Percentiles rank a stretch among this genome's conserved stretches.
These are phyloP conservation scores for Napeogenes inachia DNA, from an alignment of 2,888 invertebrate species.

Conservation along the genomic window DNA sequence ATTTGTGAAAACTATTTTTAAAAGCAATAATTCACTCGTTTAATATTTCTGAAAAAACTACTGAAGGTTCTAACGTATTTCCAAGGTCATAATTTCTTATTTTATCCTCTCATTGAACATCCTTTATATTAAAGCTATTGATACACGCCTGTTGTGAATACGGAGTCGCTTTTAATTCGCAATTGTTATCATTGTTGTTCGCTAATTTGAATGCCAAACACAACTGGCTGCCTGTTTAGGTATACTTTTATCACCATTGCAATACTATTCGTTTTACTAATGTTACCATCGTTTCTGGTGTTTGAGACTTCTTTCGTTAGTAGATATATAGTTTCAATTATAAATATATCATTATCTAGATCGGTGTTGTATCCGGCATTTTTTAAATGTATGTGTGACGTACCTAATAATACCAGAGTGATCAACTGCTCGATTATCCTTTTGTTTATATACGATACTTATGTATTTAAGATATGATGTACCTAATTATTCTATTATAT, in stretches of 20 bases:
- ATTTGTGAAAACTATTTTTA: no score
- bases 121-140: constrained; percentile 29
- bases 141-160: constrained; percentile 28
- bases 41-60: no score
- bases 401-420: no score
- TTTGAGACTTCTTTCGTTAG: neutral
- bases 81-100: neutral
- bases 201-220: constrained; percentile 51
- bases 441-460: no score
- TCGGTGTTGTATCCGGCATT: no score
- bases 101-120: neutral
- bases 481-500: no score
- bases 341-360: neutral
- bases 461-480: no score
- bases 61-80: no score
- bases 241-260: constrained; percentile 59
- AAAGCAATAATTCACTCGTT: no score
- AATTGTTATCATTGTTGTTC: constrained; percentile 39
- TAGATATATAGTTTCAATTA: neutral
- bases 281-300: constrained; percentile 8
- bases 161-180: constrained; percentile 42
- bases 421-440: no score
- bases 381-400: no score
- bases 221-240: constrained; percentile 49
- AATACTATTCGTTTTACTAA: constrained; percentile 43